Conservation (phyloP, 92 coral and sea anemone species). For the Paragorgia papillata region DNA sequence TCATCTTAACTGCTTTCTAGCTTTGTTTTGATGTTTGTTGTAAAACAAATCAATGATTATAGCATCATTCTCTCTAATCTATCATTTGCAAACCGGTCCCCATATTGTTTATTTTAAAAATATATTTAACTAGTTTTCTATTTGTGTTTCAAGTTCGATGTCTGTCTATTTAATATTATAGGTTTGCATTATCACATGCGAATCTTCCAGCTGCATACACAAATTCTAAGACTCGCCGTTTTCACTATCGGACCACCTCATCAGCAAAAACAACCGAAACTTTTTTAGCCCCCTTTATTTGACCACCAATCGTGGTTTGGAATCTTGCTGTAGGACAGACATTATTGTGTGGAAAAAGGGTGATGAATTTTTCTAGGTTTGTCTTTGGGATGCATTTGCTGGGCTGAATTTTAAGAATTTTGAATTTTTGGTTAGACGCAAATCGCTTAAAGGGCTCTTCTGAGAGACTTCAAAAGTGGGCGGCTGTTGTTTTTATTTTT, state of each 20-base stretch:
- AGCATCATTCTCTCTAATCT: background rate
- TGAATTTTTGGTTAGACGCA: slow-evolving; percentile 2
- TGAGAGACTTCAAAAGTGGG: background rate
- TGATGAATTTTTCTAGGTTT: slow-evolving; percentile 23
- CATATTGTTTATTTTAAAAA: too few species aligned
- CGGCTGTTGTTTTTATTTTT: background rate
- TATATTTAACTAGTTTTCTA: background rate
- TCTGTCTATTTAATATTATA: background rate
- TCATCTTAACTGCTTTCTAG: slow-evolving; percentile 41
- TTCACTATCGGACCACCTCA: slow-evolving; percentile 6
- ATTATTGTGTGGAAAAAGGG: slow-evolving; percentile 29
- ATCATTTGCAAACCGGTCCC: background rate
- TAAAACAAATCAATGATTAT: slow-evolving; percentile 22
- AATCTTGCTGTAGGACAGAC: slow-evolving; percentile 5
- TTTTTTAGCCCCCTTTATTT: background rate
- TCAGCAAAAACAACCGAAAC: slow-evolving; percentile 23
- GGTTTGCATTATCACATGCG: background rate
- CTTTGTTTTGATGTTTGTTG: slow-evolving; percentile 36
- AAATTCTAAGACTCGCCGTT: slow-evolving; percentile 21
- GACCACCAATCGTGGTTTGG: slow-evolving; percentile 46
- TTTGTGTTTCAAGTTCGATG: background rate
- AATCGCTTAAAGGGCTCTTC: background rate
- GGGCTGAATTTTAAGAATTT: background rate
- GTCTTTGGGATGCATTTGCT: slow-evolving; percentile 1
- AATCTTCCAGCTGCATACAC: slow-evolving; percentile 35